phyloP scores from a whole-genome alignment of 2,888 invertebrate species.

The Perithous albicinctus region DNA sequence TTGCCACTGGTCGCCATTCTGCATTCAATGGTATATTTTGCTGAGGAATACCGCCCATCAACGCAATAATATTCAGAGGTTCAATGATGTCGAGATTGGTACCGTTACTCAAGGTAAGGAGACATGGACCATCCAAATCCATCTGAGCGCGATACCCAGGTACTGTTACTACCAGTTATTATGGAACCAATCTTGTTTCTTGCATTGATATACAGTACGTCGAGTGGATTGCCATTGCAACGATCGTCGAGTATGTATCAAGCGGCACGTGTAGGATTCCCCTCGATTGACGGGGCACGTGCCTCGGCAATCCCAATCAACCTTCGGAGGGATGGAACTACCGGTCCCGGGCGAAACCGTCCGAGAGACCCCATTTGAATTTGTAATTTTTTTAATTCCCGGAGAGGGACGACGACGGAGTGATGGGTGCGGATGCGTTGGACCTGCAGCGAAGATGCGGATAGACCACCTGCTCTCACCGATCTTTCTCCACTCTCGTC shows the following conservation, averaged over 20 bases:
- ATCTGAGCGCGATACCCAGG: conserved; percentile 29
- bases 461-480: conserved; percentile 59
- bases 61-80: conserved; percentile 21
- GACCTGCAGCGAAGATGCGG: conserved; percentile 60
- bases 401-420: conserved; percentile 37
- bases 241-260: not conserved
- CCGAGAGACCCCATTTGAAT: conserved; percentile 68
- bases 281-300: conserved; percentile 57
- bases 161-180: conserved; percentile 61
- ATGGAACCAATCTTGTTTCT: conserved; percentile 41
- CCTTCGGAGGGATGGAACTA: conserved; percentile 36
- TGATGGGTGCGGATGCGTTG: conserved; percentile 39
- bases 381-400: conserved; percentile 69
- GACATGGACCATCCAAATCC: conserved; percentile 31
- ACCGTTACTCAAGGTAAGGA: conserved; percentile 52
- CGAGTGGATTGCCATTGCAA: conserved; percentile 28
- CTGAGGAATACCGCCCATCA: too few relatives aligned
- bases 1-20: too few relatives aligned
- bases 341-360: conserved; percentile 29
- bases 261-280: conserved; percentile 41
- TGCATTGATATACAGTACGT: conserved; percentile 47
- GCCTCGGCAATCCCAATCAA: conserved; percentile 51
- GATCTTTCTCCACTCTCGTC: conserved; percentile 38
- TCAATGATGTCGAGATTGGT: conserved; percentile 29
- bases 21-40: too few relatives aligned